Evolutionary conservation across 1,140 invertebrate genomes (phyloP).

Genomic region (Macrobrachium nipponense): DNA sequence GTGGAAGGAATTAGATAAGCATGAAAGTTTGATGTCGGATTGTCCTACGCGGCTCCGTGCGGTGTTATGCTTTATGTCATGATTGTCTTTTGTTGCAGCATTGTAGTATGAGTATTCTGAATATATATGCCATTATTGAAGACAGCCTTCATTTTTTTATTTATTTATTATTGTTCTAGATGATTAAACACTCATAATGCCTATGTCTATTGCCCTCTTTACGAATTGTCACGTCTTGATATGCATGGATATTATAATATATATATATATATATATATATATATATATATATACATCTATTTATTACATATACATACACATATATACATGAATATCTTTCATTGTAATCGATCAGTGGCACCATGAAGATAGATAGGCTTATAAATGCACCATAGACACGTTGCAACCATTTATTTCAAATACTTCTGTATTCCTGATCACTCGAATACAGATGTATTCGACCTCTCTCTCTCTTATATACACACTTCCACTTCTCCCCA

Average conservation of each 20-base stretch:
- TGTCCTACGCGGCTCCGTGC: too few relatives aligned
- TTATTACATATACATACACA: neutral
- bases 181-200: neutral
- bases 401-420: neutral
- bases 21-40: too few relatives aligned
- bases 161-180: neutral
- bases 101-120: too few relatives aligned
- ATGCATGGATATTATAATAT: neutral
- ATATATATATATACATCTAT: constrained; percentile 3
- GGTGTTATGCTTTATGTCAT: too few relatives aligned
- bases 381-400: constrained; percentile 1
- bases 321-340: too few relatives aligned
- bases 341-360: too few relatives aligned
- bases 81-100: too few relatives aligned
- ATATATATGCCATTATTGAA: too few relatives aligned
- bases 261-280: constrained; percentile 19
- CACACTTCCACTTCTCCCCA: too few relatives aligned
- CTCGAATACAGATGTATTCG: neutral
- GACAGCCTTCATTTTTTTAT: neutral
- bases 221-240: neutral
- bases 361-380: neutral
- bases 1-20: too few relatives aligned
- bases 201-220: neutral
- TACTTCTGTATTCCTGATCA: neutral
- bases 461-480: too few relatives aligned